Percentiles rank a stretch among this genome's conserved stretches.
phyloP scores from a whole-genome alignment of 2,797 vertebrate genomes.

The Acanthiza pusilla region DNA sequence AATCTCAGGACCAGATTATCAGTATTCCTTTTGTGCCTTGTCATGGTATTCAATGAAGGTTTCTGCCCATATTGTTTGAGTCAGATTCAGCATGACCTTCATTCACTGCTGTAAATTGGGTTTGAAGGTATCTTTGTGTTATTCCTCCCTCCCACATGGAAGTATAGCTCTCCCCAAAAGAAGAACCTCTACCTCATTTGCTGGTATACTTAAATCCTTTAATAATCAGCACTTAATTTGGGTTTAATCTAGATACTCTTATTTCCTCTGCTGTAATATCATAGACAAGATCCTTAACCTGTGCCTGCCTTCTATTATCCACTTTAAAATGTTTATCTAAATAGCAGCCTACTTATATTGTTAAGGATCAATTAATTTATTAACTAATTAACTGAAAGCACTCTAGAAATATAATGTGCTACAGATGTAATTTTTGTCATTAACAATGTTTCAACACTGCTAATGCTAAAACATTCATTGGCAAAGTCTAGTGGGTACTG shows the following conservation, averaged over 20 bases:
- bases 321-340: background rate
- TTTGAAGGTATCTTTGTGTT: background rate
- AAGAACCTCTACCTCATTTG: background rate
- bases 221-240: background rate
- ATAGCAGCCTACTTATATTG: background rate
- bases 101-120: background rate
- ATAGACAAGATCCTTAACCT: background rate
- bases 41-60: background rate
- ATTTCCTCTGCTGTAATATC: background rate
- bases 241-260: background rate
- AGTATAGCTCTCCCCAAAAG: background rate
- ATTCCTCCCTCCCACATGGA: background rate
- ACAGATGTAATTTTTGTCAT: background rate
- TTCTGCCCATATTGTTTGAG: background rate
- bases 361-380: conserved; percentile 6
- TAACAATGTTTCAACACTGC: background rate
- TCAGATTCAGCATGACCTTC: background rate
- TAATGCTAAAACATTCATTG: background rate
- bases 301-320: background rate
- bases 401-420: background rate
- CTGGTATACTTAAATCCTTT: background rate
- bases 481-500: background rate
- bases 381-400: background rate
- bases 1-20: background rate
- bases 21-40: background rate